Conservation (phyloP, 2,888 invertebrate species). For the Deroplatys truncata region DNA sequence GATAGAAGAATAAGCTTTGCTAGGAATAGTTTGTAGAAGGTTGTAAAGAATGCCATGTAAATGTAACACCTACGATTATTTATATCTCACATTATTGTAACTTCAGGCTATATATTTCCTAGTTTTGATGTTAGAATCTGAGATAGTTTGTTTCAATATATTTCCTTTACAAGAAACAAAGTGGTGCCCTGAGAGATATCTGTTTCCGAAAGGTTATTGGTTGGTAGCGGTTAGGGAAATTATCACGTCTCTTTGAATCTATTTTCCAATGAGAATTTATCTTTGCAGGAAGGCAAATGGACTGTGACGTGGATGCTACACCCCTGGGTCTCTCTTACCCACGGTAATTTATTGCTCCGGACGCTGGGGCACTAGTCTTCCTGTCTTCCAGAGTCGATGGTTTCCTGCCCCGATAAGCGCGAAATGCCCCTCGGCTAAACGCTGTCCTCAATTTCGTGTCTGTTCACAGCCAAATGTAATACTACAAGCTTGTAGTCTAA, state of each 20-base stretch:
- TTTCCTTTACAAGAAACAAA: no score
- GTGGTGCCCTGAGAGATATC: no score
- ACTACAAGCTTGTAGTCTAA: background rate
- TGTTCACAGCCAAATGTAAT: background rate
- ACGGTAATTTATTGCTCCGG: background rate
- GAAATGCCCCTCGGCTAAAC: background rate
- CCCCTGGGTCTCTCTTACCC: background rate
- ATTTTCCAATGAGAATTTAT: background rate
- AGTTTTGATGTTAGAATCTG: no score
- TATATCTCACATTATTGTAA: no score
- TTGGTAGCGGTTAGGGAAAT: background rate
- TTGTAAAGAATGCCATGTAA: no score
- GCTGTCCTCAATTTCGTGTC: background rate
- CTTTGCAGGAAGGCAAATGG: background rate
- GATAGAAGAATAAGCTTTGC: no score
- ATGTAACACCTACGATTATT: no score
- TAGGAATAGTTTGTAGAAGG: no score
- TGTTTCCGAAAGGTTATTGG: background rate
- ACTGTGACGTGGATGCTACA: background rate
- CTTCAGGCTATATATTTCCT: no score
- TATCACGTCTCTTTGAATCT: background rate
- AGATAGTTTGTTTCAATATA: no score
- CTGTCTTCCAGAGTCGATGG: background rate
- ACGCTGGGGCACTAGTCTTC: background rate
- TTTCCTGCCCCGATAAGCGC: background rate